Evolutionary conservation across 2,797 vertebrate species (phyloP).

Genomic region (Loriculus beryllinus): DNA sequence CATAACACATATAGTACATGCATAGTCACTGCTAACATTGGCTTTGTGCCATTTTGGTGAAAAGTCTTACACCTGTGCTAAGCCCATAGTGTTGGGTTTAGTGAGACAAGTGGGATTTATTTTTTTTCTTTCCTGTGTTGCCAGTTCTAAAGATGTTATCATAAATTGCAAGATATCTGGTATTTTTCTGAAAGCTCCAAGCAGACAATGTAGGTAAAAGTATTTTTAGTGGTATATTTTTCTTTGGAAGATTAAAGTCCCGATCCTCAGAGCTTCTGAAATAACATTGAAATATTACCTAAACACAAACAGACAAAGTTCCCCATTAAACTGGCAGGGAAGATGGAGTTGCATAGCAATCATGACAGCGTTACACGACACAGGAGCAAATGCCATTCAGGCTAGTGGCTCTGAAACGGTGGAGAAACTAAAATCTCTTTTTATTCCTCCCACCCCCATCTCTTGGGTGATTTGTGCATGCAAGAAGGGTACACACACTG

Average conservation of each 20-base stretch:
- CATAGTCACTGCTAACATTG: not conserved
- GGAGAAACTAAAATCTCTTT: not conserved
- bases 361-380: not conserved
- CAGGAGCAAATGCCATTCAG: conserved; percentile 35
- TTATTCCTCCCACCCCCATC: not conserved
- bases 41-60: not conserved
- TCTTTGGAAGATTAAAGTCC: not conserved
- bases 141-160: not conserved
- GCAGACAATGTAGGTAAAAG: not conserved
- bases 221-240: not conserved
- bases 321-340: conserved; percentile 29
- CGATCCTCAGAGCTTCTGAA: not conserved
- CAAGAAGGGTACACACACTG: not conserved
- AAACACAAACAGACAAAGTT: conserved; percentile 13
- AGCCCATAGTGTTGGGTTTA: not conserved
- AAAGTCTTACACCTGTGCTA: not conserved
- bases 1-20: not conserved
- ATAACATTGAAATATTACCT: conserved; percentile 7
- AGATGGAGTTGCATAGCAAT: conserved; percentile 54
- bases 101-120: not conserved
- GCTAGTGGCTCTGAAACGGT: not conserved
- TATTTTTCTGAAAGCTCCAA: not conserved
- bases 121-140: not conserved
- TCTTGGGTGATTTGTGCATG: not conserved
- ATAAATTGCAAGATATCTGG: not conserved